Evolutionary conservation across 2,797 vertebrate genomes (phyloP), one percentile per base, ranked within the genome.

Genomic region (Argya squamiceps): DNA sequence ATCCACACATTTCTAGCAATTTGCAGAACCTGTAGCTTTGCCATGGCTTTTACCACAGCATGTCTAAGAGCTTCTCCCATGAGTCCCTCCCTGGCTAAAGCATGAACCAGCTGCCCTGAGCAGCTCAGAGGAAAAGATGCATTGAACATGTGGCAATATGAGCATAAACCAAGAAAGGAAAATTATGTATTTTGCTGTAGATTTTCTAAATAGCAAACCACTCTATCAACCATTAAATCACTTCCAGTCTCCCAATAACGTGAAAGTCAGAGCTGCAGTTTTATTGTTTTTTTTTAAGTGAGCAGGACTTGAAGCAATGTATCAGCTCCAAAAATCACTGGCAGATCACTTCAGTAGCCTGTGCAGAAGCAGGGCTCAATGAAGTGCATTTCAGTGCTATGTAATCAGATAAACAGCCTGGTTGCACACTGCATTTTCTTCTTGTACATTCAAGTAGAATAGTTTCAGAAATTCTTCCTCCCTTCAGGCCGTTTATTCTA

Each of bases 111-210:
- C 47, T 59, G 19, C 24, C 36, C 39, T 1, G 4, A 78, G 65
- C 49, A 81, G 24, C 39, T 34, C 30, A 46, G 24, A 64, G n/a
- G 12, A 55, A 44, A 78, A 60, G 14, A 58, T 12, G 9, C 1
- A 37, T 12, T 1, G 2, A 71, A 58, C 6, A 36, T 2, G 4
- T 70, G 21, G 6, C 15, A 52, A 24, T 3, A n/a, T 6, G 6
- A 10, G 3, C 52, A 37, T 12, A 15, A 63, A 88, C 29, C n/a
- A 37, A 58, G 24, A 5, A 20, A 41, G 44, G 20, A 30, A 26
- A 63, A 16, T 13, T 0, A 36, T 0, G 0, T 49, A 13, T 78
- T 44, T 59, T 59, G 43, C 23, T 46, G 8, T 21, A 39, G 15
- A 53, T 77, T 71, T 56, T 49, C 15, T 32, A 36, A 77, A 67